Base-by-base conservation (phyloP, 2,113 vertebrate species). In the Struthio camelus region DNA sequence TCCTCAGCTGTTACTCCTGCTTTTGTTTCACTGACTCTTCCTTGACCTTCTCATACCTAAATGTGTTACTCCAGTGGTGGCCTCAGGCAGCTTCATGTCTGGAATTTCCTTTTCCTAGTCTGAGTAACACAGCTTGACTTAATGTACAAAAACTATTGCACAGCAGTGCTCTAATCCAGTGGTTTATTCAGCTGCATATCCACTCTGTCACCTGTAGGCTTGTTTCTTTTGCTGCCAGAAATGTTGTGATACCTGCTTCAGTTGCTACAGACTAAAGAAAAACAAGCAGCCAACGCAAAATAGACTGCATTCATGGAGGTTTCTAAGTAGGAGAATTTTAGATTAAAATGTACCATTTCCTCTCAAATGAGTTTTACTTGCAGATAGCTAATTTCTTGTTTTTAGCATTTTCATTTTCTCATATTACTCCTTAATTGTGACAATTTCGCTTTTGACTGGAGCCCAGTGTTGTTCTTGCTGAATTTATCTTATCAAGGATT, bases 11-110 rank as follows among this genome's bases (percentile, higher is more conserved):
- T 76, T 93, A 87, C 85, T 95, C 25, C 54, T 89, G 59, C 14
- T 94, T 97, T 95, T 87, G 66, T 93, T 96, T 93, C 77, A 61
- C 86, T 96, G 92, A 96, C 95, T 97, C 46, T 93, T 95, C 44
- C 50, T 93, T 97, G 97, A 98, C 97, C 94, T 96, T 90, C 53
- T 93, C 89, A 86, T 96, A 85, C 93, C 82, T 95, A 97, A 97
- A 90, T 89, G 73, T 91, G 97, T 95, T 88, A 77, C 87, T 87
- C 77, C 83, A 89, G 51, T 84, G 8, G 23, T 97, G 94, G 86
- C 95, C 90, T 50, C 73, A 93, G 91, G 94, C 85, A 95, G 34
- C 88, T 94, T 94, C 76, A 96, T 82, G 95, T 97, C 96, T 97
- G 97, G 93, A 87, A 94, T 91, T 97, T 98, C 85, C 94, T 96